phyloP scores from a whole-genome alignment of 2,888 invertebrate species.

The Dryobota labecula region DNA sequence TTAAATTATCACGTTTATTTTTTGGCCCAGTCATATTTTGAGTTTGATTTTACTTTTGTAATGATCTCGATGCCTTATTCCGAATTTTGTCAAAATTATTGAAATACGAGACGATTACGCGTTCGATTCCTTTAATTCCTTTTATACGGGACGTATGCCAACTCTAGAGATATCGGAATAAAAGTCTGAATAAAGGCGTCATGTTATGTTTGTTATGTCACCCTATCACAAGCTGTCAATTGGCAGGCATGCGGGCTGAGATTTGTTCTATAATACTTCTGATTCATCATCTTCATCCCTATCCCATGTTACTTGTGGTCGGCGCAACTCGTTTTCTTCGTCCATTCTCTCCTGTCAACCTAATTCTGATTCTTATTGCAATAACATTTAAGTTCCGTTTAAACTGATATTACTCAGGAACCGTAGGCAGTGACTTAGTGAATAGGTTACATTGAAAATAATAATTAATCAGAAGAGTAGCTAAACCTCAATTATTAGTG shows the following conservation, averaged over 20 bases:
- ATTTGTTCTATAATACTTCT: too few species aligned
- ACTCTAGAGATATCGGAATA: too few species aligned
- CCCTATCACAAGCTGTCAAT: background rate
- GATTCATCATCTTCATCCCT: background rate
- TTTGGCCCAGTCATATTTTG: too few species aligned
- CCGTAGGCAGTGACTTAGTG: background rate
- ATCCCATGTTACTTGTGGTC: background rate
- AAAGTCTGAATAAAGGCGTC: too few species aligned
- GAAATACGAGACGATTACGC: too few species aligned
- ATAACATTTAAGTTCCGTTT: conserved; percentile 1
- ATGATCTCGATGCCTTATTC: too few species aligned
- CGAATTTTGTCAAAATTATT: too few species aligned
- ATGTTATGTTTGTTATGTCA: too few species aligned
- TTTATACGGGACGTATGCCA: too few species aligned
- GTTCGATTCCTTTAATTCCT: too few species aligned
- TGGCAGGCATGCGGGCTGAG: background rate
- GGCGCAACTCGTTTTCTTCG: background rate
- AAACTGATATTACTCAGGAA: conserved; percentile 8
- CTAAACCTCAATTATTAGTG: background rate
- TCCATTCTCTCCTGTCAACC: background rate
- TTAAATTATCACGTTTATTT: too few species aligned
- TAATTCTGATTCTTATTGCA: conserved; percentile 2
- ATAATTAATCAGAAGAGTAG: background rate
- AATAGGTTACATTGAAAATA: background rate
- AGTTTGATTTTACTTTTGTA: too few species aligned